Percentiles rank a stretch among this genome's conserved stretches.
Evolutionary conservation across 2,888 invertebrate species (phyloP).

Genomic region (Oscheius sp.): DNA sequence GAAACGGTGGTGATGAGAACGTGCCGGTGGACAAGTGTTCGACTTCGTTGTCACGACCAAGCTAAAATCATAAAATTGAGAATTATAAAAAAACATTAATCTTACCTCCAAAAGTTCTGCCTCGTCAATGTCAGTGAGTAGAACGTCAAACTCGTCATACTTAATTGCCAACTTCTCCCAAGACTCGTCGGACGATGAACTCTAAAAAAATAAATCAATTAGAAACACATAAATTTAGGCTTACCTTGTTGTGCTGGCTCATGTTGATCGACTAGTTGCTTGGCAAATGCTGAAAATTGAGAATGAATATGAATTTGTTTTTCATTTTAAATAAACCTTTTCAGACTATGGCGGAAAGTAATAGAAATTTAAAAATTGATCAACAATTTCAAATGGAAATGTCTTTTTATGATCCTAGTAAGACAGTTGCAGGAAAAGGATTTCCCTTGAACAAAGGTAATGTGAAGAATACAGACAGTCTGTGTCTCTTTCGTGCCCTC

Average conservation of each 20-base stretch:
- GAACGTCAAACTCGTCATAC: constrained; percentile 44
- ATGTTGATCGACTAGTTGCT: constrained; percentile 28
- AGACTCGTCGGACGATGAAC: constrained; percentile 41
- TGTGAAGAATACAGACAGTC: too few species aligned
- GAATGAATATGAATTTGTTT: too few species aligned
- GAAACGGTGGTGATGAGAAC: constrained; percentile 30
- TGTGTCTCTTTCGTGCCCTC: too few species aligned
- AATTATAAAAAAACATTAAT: constrained; percentile 30
- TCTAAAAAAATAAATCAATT: constrained; percentile 48
- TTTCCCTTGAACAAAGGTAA: too few species aligned
- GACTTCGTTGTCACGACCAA: constrained; percentile 27
- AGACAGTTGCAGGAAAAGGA: too few species aligned
- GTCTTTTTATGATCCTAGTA: too few species aligned
- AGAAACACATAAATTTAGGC: constrained; percentile 39
- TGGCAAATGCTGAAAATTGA: constrained; percentile 37
- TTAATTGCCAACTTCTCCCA: constrained; percentile 35
- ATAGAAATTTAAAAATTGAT: too few species aligned
- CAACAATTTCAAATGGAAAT: too few species aligned
- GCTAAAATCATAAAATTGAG: constrained; percentile 32
- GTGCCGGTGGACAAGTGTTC: constrained; percentile 31
- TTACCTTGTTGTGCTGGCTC: constrained; percentile 42
- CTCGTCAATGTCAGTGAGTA: constrained; percentile 42
- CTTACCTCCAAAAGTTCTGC: constrained; percentile 34
- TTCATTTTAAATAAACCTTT: too few species aligned
- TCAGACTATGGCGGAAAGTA: too few species aligned